These are phyloP conservation scores for Archaeoteleia sp. DNA, from an alignment of 2,888 invertebrate genomes.

Conservation along the genomic window DNA sequence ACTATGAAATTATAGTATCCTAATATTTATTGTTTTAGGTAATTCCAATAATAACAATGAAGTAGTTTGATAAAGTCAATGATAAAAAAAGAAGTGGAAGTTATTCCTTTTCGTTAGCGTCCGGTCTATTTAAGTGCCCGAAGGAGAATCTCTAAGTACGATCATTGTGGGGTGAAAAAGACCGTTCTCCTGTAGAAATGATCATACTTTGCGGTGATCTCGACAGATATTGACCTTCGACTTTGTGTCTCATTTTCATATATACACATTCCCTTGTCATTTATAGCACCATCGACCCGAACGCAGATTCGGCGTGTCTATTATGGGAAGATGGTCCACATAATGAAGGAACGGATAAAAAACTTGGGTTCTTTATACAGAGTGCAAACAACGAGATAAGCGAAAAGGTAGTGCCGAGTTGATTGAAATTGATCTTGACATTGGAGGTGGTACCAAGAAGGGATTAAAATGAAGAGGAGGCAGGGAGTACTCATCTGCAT, in stretches of 20 bases:
- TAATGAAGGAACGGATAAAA: constrained; percentile 1
- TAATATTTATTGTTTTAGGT: no score
- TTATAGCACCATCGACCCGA: constrained; percentile 44
- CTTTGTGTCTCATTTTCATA: constrained; percentile 67
- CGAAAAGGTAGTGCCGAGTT: constrained; percentile 7
- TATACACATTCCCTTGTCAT: constrained; percentile 59
- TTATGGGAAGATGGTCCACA: neutral
- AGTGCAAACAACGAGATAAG: neutral
- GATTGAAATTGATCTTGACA: constrained; percentile 42
- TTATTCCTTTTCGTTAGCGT: constrained; percentile 24
- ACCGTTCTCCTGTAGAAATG: constrained; percentile 46
- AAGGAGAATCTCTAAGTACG: constrained; percentile 19
- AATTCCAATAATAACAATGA: no score
- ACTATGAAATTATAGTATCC: no score
- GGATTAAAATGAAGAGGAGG: constrained; percentile 44
- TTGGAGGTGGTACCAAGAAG: constrained; percentile 28
- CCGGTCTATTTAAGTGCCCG: constrained; percentile 20
- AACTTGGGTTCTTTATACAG: neutral
- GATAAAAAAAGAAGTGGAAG: constrained; percentile 18
- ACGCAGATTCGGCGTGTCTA: constrained; percentile 9
- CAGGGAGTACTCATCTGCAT: constrained; percentile 71
- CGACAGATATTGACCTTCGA: constrained; percentile 65
- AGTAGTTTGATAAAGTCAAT: no score
- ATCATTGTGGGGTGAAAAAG: constrained; percentile 35
- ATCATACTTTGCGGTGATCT: constrained; percentile 61